Base-by-base conservation (phyloP, 1,140 invertebrate genomes). In the Batillaria attramentaria region DNA sequence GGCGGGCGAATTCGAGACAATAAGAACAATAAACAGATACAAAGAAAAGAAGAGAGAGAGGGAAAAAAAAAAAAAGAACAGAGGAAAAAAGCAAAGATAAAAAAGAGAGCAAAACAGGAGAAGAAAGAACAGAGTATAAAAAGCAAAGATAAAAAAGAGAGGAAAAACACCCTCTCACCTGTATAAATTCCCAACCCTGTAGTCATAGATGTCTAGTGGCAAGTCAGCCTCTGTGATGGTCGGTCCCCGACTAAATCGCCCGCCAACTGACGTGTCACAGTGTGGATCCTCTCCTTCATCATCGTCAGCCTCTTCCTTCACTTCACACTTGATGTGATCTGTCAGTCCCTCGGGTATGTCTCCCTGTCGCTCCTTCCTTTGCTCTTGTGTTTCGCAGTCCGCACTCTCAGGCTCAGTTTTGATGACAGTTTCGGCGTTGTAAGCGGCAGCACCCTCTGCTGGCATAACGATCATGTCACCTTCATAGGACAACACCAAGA, bases 401-500 rank as follows among this genome's bases (percentile, higher is more conserved):
- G n/a, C n/a, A n/a, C n/a, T n/a, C n/a, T n/a, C n/a, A n/a, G n/a
- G n/a, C n/a, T n/a, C n/a, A n/a, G n/a, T n/a, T n/a, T n/a, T n/a
- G n/a, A n/a, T n/a, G n/a, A n/a, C n/a, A n/a, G n/a, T n/a, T n/a
- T n/a, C n/a, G n/a, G n/a, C n/a, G n/a, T n/a, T n/a, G n/a, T n/a
- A n/a, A n/a, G n/a, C n/a, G n/a, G n/a, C n/a, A 8, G n/a, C 57
- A 10, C 33, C 57, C 33, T 62, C 57, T 62, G n/a, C 33, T 1
- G 57, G n/a, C 24, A 62, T 31, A 62, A 62, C 57, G 3, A 62
- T 31, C n/a, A 62, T 24, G n/a, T 62, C 57, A 28, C 57, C 57
- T 62, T 62, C 57, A 62, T 62, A 62, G 57, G 57, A 62, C 8
- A 62, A 5, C 8, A 62, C 33, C 57, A 62, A 62, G 33, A 62